Percentiles rank a stretch among this genome's conserved stretches.
Conservation (phyloP, 2,113 vertebrate species). For the Leuciscus idus region DNA sequence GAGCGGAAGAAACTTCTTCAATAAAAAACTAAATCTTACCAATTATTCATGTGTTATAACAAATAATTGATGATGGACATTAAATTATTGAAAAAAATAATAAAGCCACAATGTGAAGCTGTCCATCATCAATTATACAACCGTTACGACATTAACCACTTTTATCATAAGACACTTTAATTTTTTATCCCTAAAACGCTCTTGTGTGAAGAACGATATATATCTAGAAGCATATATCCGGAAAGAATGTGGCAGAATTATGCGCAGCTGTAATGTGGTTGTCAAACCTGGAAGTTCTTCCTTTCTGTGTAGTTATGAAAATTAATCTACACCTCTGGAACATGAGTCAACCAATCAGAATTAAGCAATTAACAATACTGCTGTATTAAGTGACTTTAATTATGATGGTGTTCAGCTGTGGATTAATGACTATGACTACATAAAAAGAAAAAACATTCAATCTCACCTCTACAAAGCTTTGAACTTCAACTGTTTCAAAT, state of each 20-base stretch:
- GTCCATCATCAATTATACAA: not conserved
- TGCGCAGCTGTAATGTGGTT: not conserved
- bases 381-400: not conserved
- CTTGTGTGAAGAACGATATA: not conserved
- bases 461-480: too few species aligned
- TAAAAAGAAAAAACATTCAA: too few species aligned
- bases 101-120: not conserved
- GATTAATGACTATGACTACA: not conserved
- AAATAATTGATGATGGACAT: too few species aligned
- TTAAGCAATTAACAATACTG: not conserved
- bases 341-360: not conserved
- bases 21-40: not conserved
- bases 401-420: not conserved
- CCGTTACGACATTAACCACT: not conserved
- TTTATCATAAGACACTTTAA: not conserved
- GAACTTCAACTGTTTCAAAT: too few species aligned
- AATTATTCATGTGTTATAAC: too few species aligned
- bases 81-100: not conserved
- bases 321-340: not conserved
- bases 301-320: not conserved
- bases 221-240: not conserved
- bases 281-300: constrained; percentile 3
- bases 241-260: not conserved
- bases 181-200: not conserved
- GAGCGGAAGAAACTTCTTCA: not conserved